Base-by-base conservation (phyloP, 1,140 invertebrate species). In the Pogonomyrmex californicus region DNA sequence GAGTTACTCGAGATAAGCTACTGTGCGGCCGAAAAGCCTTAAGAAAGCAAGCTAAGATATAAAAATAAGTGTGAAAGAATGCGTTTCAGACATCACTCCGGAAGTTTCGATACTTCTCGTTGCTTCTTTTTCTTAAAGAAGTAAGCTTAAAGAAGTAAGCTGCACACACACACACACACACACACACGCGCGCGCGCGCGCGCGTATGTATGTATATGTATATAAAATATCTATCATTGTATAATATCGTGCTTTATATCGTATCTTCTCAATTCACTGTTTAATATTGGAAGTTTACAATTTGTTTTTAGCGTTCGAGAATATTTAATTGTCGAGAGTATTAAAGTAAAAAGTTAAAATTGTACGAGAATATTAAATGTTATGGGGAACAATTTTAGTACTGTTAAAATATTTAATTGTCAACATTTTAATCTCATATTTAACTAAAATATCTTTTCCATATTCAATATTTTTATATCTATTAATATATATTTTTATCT, bases 41-140 rank as follows among this genome's bases (percentile, higher is more conserved):
- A 60, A 81, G 89, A 89, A 90, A 89, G 87, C 60, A 89, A 90
- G 87, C 60, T 65, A 2, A 17, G 17, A 73, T 33, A 71, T 86
- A 90, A 88, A 88, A 77, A 86, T 86, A 87, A 51, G 41, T 14
- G 49, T 38, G 60, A 30, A 62, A 54, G 65, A 54, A 88, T 33
- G 71, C 23, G 41, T 79, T 78, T 73, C 86, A 79, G 86, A 86
- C 78, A 73, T 66, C 66, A 56, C 23, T 54, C 54, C 73, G 56
- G 79, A 85, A 88, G n/a, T 63, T 23, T 30, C 65, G 33, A 17
- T 4, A 41, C 87, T 82, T 83, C 58, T 88, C 63, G 62, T 6
- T 23, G 33, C 44, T 70, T 12, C 65, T 58, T 70, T 66, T 81
- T 81, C n/a, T n/a, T n/a, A n/a, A n/a, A n/a, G n/a, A n/a, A n/a